A percentile compares a stretch with the other conserved stretches of the same genome.
Evolutionary conservation across 1,140 invertebrate species (phyloP).

Genomic region (Drosophila kohkoa): DNA sequence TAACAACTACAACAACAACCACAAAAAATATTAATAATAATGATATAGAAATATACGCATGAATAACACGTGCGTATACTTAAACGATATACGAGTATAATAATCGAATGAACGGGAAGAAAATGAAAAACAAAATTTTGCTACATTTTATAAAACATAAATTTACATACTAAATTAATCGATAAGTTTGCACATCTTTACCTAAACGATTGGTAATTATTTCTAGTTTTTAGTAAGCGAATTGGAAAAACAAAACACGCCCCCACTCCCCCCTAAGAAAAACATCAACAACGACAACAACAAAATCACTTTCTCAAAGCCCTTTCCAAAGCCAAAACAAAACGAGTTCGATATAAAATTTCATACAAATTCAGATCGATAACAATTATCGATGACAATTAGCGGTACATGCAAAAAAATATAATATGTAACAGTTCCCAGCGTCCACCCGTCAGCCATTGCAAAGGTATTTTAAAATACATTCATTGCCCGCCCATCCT

Average conservation of each 20-base stretch:
- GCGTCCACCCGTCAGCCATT: background rate
- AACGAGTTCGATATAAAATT: conserved; percentile 8
- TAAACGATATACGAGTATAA: conserved; percentile 24
- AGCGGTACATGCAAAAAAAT: conserved; percentile 36
- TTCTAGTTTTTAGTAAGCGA: conserved; percentile 71
- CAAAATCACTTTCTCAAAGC: conserved; percentile 18
- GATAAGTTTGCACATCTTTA: conserved; percentile 81
- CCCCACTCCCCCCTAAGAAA: conserved; percentile 1
- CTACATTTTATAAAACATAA: conserved; percentile 69
- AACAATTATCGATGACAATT: conserved; percentile 11
- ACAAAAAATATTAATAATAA: conserved; percentile 45
- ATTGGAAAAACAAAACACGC: conserved; percentile 43
- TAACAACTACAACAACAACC: conserved; percentile 78
- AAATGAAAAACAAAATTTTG: conserved; percentile 53
- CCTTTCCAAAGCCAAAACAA: conserved; percentile 11
- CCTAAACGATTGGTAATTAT: conserved; percentile 82
- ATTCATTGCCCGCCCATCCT: conserved; percentile 37
- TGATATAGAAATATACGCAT: conserved; percentile 16
- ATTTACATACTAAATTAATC: conserved; percentile 63
- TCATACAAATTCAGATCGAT: background rate
- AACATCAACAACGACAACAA: conserved; percentile 9
- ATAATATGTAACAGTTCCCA: conserved; percentile 1
- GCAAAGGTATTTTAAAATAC: conserved; percentile 20
- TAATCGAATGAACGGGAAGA: conserved; percentile 34
- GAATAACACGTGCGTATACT: conserved; percentile 24